A percentile compares a stretch with the other conserved stretches of the same genome.
Conservation (phyloP, 2,888 invertebrate genomes). For the Pyrocoelia pectoralis region DNA sequence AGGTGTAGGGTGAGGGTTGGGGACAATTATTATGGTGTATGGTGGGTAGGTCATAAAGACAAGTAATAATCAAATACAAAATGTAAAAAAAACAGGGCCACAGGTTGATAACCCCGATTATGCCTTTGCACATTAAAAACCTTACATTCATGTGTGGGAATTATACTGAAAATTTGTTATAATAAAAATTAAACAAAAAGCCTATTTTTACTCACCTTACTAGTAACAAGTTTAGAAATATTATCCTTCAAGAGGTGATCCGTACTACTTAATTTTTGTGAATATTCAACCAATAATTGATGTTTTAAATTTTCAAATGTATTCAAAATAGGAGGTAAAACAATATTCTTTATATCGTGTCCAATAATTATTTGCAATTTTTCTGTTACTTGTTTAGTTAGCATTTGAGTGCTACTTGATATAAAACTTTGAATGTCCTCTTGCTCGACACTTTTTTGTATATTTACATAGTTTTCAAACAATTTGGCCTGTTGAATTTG, state of each 20-base stretch:
- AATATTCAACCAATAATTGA: conserved; percentile 77
- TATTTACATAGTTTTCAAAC: conserved; percentile 53
- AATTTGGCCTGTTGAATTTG: conserved; percentile 55
- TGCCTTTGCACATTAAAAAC: no score
- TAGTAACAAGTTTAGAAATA: conserved; percentile 79
- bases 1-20: no score
- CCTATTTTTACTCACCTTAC: conserved; percentile 70
- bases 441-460: conserved; percentile 61
- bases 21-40: no score
- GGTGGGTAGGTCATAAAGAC: no score
- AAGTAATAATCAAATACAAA: no score
- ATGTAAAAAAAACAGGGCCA: no score
- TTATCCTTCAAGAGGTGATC: conserved; percentile 82
- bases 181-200: no score
- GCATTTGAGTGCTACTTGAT: conserved; percentile 63
- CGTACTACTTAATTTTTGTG: conserved; percentile 74
- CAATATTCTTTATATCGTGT: conserved; percentile 65
- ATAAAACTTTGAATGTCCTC: conserved; percentile 64
- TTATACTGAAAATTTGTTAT: not conserved
- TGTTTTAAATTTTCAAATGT: conserved; percentile 77
- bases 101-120: no score
- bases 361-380: conserved; percentile 65
- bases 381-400: conserved; percentile 62
- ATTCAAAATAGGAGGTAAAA: conserved; percentile 67
- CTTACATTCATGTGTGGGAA: no score